These are phyloP conservation scores for Didymodactylos carnosus DNA, from an alignment of 2,888 invertebrate genomes.

Conservation along the genomic window DNA sequence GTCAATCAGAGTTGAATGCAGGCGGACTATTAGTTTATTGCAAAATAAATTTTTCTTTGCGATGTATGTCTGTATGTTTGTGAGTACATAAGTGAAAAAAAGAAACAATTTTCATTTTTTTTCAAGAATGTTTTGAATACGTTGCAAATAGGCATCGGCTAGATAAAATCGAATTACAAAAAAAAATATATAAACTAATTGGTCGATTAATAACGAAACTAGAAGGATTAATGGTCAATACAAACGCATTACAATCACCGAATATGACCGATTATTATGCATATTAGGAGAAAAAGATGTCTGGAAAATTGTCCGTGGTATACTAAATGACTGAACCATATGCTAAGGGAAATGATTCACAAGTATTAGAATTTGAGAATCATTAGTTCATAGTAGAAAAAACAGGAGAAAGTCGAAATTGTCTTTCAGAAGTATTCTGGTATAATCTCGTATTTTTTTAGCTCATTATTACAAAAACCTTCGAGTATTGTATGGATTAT, in stretches of 20 bases:
- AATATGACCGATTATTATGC: conserved; percentile 58
- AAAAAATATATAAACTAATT: conserved; percentile 56
- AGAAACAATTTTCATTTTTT: no score
- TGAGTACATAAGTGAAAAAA: no score
- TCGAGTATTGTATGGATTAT: conserved; percentile 38
- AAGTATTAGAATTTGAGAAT: no score
- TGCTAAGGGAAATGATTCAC: no score
- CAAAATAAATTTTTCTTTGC: no score
- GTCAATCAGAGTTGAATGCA: conserved; percentile 22
- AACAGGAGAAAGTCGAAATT: no score
- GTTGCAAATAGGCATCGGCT: conserved; percentile 50
- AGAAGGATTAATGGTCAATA: conserved; percentile 59
- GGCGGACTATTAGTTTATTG: conserved; percentile 27
- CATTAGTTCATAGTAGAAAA: no score
- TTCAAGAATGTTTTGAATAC: conserved; percentile 51
- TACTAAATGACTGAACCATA: no score
- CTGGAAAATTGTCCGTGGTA: conserved; percentile 45
- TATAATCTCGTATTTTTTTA: no score
- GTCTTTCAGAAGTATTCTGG: no score
- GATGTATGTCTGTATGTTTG: no score
- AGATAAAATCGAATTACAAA: conserved; percentile 47
- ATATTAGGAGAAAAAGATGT: conserved; percentile 61
- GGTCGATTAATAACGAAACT: conserved; percentile 63
- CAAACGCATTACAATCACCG: conserved; percentile 51
- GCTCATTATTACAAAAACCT: no score